Percentiles rank a stretch among this genome's conserved stretches.
Conservation (phyloP, 2,797 vertebrate genomes). For the Poeciliopsis paucimaculata region DNA sequence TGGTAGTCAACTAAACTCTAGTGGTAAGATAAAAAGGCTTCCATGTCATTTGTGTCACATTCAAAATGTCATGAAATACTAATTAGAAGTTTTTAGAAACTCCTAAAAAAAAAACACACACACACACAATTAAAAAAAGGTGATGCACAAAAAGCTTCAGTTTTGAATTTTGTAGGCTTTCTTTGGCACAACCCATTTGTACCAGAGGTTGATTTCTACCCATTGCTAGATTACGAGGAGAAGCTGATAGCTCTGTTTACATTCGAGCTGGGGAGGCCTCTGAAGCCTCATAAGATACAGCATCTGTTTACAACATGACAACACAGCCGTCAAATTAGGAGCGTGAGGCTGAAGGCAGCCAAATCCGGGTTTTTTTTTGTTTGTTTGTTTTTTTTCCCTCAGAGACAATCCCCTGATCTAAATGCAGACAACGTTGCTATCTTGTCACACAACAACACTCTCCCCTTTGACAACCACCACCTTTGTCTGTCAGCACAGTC, state of each 20-base stretch:
- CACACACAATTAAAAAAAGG: not conserved
- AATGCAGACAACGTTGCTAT: constrained; percentile 11
- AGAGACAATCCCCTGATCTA: constrained; percentile 7
- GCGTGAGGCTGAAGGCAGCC: not conserved
- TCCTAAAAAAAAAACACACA: no score
- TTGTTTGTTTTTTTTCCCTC: not conserved
- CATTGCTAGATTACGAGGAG: not conserved
- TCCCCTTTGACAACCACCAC: not conserved
- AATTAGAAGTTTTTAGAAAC: not conserved
- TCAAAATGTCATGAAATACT: not conserved
- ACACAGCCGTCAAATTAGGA: constrained; percentile 4
- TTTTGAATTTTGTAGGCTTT: not conserved
- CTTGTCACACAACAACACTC: not conserved
- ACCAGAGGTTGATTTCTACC: not conserved
- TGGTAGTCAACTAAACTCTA: not conserved
- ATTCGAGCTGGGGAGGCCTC: constrained; percentile 6
- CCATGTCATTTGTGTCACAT: not conserved
- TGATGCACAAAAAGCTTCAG: not conserved
- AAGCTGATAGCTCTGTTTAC: constrained; percentile 32
- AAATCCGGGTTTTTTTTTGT: not conserved
- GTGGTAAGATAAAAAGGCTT: not conserved
- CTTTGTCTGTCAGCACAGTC: constrained; percentile 8
- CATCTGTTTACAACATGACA: constrained; percentile 16
- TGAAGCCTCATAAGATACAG: constrained; percentile 14
- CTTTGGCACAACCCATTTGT: constrained; percentile 40